phyloP scores from a whole-genome alignment of 1,140 invertebrate species.

The Achatina immaculata region DNA sequence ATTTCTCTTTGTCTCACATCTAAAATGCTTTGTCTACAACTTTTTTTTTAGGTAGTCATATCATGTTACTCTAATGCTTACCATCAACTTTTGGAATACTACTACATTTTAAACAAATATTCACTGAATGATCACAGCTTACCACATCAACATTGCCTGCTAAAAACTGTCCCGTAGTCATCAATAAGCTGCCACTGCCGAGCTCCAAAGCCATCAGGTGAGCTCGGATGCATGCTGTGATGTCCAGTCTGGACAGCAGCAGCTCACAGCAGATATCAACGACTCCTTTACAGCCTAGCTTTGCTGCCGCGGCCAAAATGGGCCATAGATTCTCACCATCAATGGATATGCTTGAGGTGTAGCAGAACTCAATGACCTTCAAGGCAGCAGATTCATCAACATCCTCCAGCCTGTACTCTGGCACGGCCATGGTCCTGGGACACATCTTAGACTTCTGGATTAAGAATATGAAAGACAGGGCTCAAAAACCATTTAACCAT shows the following conservation, averaged over 20 bases:
- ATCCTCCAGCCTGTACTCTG: slow-evolving; percentile 45
- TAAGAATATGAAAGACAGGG: background rate
- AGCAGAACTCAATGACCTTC: slow-evolving; percentile 58
- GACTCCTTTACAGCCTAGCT: slow-evolving; percentile 52
- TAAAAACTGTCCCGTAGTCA: slow-evolving; percentile 47
- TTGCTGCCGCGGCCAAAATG: slow-evolving; percentile 48
- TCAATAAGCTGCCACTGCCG: slow-evolving; percentile 40
- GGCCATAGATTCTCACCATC: slow-evolving; percentile 53
- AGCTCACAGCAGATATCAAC: slow-evolving; percentile 54
- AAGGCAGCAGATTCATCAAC: slow-evolving; percentile 46
- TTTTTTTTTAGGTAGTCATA: no score
- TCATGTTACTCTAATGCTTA: no score
- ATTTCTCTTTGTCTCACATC: no score
- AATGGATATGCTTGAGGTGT: slow-evolving; percentile 56
- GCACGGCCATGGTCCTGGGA: background rate
- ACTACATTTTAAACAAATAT: no score
- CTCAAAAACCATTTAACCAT: no score
- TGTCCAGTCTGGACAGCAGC: slow-evolving; percentile 44
- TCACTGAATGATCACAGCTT: no score
- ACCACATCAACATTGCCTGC: slow-evolving; percentile 55
- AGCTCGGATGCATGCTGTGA: slow-evolving; percentile 48
- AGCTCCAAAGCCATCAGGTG: slow-evolving; percentile 36
- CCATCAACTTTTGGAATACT: no score
- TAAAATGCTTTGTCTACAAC: no score
- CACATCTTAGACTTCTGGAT: background rate